These are phyloP conservation scores for Eupeodes luniger DNA, from an alignment of 2,888 invertebrate species.

Conservation along the genomic window DNA sequence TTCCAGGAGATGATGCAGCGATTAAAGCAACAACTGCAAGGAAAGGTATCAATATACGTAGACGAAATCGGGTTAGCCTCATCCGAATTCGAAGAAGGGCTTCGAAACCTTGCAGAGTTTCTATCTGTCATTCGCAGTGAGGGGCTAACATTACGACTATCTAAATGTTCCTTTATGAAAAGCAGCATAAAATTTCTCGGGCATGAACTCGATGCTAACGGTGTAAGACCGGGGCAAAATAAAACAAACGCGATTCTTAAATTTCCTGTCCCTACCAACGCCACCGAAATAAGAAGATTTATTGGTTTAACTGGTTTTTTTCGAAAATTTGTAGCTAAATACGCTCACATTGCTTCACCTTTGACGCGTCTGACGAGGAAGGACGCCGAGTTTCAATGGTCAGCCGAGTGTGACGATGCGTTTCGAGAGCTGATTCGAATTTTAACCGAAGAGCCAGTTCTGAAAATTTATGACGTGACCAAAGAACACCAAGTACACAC, in stretches of 20 bases:
- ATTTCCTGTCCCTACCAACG: no score
- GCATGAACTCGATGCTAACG: no score
- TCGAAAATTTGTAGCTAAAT: constrained; percentile 77
- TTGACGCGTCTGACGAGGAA: constrained; percentile 74
- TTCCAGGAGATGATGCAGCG: no score
- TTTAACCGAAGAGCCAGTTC: constrained; percentile 35
- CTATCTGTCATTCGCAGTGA: constrained; percentile 33
- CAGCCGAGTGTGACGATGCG: constrained; percentile 40
- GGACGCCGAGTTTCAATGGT: constrained; percentile 60
- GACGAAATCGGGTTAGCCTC: no score
- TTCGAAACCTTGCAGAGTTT: constrained; percentile 55
- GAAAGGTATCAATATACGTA: no score
- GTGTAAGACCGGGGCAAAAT: no score
- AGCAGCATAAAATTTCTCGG: constrained; percentile 73
- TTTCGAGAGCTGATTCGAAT: constrained; percentile 32
- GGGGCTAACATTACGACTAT: constrained; percentile 69
- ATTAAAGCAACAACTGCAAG: no score
- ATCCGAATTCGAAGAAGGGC: no score
- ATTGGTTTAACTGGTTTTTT: constrained; percentile 80
- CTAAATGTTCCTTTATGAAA: constrained; percentile 77
- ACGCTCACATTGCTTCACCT: constrained; percentile 77
- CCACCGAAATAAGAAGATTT: constrained; percentile 79
- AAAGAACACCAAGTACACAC: constrained; percentile 71
- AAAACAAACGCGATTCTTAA: no score
- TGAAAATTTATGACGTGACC: constrained; percentile 51